These are phyloP conservation scores for Ectemnius cavifrons DNA, from an alignment of 2,888 invertebrate species.

Conservation along the genomic window DNA sequence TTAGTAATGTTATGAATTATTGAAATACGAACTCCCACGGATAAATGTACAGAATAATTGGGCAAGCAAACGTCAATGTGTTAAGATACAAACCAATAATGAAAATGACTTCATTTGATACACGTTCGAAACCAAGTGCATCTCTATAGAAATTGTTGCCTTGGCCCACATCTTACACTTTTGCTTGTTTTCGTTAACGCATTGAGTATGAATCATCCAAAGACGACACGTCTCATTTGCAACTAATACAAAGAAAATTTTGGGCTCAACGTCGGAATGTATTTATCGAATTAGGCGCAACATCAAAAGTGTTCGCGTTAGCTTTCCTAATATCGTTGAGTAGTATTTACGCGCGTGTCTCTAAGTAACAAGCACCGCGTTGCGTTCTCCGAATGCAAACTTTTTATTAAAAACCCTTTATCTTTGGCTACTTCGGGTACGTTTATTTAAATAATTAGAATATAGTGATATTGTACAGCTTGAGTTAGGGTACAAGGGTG, in stretches of 20 bases:
- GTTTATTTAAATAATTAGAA: conserved; percentile 70
- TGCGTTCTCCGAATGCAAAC: conserved; percentile 49
- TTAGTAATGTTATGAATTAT: conserved; percentile 1
- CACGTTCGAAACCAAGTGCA: no score
- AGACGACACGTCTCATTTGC: no score
- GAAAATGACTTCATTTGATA: no score
- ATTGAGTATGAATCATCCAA: no score
- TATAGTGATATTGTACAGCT: conserved; percentile 70
- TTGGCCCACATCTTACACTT: no score
- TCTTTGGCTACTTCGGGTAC: conserved; percentile 70
- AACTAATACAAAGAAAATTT: conserved; percentile 9
- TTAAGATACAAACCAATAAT: not conserved
- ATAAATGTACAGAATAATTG: not conserved
- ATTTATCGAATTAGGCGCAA: conserved; percentile 29
- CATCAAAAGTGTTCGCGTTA: conserved; percentile 30
- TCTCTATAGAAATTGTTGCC: no score
- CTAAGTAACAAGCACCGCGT: conserved; percentile 39
- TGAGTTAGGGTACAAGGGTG: conserved; percentile 63
- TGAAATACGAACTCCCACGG: not conserved
- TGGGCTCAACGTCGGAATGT: conserved; percentile 35
- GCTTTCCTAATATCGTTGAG: conserved; percentile 21
- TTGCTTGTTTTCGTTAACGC: no score
- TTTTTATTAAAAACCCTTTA: conserved; percentile 60
- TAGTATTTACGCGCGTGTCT: conserved; percentile 16
- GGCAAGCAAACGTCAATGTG: conserved; percentile 5